Evolutionary conservation across 2,888 invertebrate genomes (phyloP).

Genomic region (Pristionchus exspectatus): DNA sequence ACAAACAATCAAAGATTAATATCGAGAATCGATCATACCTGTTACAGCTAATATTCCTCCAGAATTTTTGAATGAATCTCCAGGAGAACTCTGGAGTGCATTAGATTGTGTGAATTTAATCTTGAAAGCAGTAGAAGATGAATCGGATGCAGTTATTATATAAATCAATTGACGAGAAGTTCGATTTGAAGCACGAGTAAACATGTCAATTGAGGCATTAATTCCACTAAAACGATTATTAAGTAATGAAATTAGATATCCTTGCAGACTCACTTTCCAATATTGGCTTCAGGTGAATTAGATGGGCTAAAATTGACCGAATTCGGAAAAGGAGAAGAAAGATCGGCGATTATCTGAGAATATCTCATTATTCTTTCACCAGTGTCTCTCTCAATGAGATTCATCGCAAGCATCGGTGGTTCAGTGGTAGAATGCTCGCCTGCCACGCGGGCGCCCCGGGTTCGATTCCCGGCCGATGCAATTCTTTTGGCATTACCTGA

Average conservation of each 20-base stretch:
- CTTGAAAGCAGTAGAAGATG: background rate
- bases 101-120: background rate
- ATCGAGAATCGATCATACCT: background rate
- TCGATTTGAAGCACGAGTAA: background rate
- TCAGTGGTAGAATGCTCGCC: constrained; percentile 78
- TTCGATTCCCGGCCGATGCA: constrained; percentile 73
- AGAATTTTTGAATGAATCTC: background rate
- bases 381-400: background rate
- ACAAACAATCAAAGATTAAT: background rate
- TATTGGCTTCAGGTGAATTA: background rate
- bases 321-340: background rate
- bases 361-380: background rate
- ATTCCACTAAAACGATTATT: background rate
- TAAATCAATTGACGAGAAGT: constrained; percentile 25
- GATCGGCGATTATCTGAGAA: background rate
- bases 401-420: constrained; percentile 58
- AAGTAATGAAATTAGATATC: too few relatives aligned
- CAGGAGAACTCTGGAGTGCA: background rate
- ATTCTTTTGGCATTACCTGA: constrained; percentile 37
- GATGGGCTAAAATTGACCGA: background rate
- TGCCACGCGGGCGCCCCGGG: constrained; percentile 77
- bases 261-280: background rate
- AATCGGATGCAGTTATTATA: background rate
- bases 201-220: background rate
- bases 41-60: constrained; percentile 33